Percentiles rank a stretch among this genome's conserved stretches.
phyloP scores from a whole-genome alignment of 2,888 invertebrate genomes.

The Laothoe populi region DNA sequence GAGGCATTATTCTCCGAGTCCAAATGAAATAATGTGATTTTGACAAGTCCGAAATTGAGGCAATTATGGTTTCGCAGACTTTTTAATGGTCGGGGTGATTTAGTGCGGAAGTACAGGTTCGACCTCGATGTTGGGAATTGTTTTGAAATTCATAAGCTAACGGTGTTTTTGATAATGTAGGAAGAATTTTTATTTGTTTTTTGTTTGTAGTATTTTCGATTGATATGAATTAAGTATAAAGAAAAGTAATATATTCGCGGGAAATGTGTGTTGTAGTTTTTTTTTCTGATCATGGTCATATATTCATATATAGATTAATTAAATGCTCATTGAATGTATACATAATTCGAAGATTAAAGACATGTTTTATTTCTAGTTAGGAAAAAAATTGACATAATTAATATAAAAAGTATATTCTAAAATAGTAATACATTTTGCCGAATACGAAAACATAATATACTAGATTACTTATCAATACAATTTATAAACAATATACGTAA shows the following conservation, averaged over 20 bases:
- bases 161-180: background rate
- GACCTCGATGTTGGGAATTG: background rate
- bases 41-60: conserved; percentile 83
- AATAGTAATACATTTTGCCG: no score
- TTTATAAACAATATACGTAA: no score
- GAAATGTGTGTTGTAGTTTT: background rate
- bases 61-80: conserved; percentile 77
- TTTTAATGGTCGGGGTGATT: conserved; percentile 67
- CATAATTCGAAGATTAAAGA: no score
- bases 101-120: conserved; percentile 53
- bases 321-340: background rate
- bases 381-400: background rate
- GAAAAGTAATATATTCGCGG: no score
- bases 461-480: no score
- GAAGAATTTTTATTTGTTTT: background rate
- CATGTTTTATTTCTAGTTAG: no score
- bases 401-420: no score
- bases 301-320: background rate
- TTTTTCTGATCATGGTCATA: background rate
- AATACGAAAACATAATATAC: no score
- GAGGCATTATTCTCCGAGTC: conserved; percentile 65
- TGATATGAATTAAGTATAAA: no score
- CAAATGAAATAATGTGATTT: conserved; percentile 81
- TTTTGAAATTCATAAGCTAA: background rate
- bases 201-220: background rate